These are phyloP conservation scores for Popillia japonica DNA, from an alignment of 1,140 invertebrate genomes.

Conservation along the genomic window DNA sequence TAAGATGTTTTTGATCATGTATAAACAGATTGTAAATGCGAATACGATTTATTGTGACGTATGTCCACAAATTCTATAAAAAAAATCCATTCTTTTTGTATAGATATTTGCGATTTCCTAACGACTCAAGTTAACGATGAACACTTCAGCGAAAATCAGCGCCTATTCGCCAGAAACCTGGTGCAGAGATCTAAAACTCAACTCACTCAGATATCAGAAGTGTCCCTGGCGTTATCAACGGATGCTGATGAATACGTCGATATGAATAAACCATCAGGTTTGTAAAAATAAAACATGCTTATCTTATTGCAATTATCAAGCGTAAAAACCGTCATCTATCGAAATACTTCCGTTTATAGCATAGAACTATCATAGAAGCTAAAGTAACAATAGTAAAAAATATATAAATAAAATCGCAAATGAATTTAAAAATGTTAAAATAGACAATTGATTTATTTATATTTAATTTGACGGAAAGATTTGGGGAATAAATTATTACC, in stretches of 20 bases:
- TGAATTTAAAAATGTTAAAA: no score
- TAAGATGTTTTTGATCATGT: no score
- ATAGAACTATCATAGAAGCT: not conserved
- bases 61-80: no score
- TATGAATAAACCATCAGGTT: slow-evolving; percentile 34
- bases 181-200: slow-evolving; percentile 18
- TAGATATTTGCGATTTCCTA: slow-evolving; percentile 18
- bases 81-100: no score
- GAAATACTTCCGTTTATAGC: not conserved
- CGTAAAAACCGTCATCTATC: slow-evolving; percentile 22
- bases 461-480: no score
- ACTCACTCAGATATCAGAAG: not conserved
- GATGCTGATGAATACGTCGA: slow-evolving; percentile 13
- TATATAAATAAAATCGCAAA: no score
- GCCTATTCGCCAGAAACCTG: not conserved
- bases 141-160: not conserved
- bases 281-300: not conserved
- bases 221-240: slow-evolving; percentile 8
- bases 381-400: no score
- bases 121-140: slow-evolving; percentile 14
- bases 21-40: no score
- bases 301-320: slow-evolving; percentile 10
- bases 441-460: no score
- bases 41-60: no score
- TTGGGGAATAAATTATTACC: no score